Evolutionary conservation across 2,888 invertebrate genomes (phyloP).

Genomic region (Pristionchus exspectatus): DNA sequence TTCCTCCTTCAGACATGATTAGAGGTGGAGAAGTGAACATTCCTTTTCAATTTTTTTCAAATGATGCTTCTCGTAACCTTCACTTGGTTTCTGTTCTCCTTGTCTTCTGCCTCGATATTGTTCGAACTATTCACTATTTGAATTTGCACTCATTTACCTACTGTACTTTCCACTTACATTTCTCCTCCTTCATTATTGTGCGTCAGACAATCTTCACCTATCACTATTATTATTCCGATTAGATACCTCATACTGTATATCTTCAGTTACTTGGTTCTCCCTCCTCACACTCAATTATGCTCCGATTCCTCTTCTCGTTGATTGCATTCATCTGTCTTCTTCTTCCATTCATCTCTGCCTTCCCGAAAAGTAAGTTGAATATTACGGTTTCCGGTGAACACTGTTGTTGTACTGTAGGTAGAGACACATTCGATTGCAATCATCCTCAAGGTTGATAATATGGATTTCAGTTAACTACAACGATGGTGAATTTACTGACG

Average conservation of each 20-base stretch:
- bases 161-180: neutral
- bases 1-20: neutral
- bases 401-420: neutral
- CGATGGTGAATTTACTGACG: neutral
- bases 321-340: neutral
- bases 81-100: neutral
- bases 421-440: no score
- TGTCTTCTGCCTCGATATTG: neutral
- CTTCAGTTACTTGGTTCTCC: slow-evolving; percentile 1
- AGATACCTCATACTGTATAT: neutral
- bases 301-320: slow-evolving; percentile 9
- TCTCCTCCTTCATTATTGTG: neutral
- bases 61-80: neutral
- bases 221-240: neutral
- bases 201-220: neutral
- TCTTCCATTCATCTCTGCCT: neutral
- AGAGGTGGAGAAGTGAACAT: neutral
- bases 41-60: neutral
- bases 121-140: neutral
- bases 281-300: neutral
- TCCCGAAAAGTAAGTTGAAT: neutral
- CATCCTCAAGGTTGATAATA: neutral
- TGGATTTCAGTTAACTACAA: neutral
- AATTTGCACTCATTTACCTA: neutral
- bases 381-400: neutral